phyloP scores from a whole-genome alignment of 2,888 invertebrate genomes.

The Glyphotaelius pellucidus region DNA sequence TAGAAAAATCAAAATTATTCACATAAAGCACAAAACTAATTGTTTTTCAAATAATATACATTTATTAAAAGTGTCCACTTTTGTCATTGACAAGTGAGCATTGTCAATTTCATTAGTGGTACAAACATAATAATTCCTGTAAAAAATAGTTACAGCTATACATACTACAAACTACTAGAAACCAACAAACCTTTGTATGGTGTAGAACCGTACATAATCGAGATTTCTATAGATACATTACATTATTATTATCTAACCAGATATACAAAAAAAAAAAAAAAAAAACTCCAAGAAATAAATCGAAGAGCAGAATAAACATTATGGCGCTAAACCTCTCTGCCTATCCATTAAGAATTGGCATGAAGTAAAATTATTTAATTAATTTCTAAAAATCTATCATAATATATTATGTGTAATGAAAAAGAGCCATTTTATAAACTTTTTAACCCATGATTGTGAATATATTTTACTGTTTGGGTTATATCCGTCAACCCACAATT shows the following conservation, averaged over 20 bases:
- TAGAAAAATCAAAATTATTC: not conserved
- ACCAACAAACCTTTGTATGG: not conserved
- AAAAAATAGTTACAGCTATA: not conserved
- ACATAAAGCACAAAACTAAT: not conserved
- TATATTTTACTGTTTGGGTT: not conserved
- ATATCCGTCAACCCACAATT: not conserved
- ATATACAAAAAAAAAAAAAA: not conserved
- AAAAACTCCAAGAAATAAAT: not conserved
- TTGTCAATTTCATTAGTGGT: not conserved
- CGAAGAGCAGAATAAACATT: not conserved
- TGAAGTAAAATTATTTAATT: not conserved
- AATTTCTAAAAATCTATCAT: not conserved
- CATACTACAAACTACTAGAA: not conserved
- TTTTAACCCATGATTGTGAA: not conserved
- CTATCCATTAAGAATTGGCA: not conserved
- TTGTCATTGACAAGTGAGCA: not conserved
- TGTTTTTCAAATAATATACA: not conserved
- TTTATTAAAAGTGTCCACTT: not conserved
- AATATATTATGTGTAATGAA: not conserved
- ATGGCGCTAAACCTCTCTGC: not conserved
- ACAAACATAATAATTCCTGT: not conserved
- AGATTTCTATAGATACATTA: not conserved
- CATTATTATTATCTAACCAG: not conserved
- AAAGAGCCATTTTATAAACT: not conserved
- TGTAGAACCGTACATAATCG: not conserved